Conservation (phyloP, 1,140 invertebrate species). For the Wiebesia pumilae region DNA sequence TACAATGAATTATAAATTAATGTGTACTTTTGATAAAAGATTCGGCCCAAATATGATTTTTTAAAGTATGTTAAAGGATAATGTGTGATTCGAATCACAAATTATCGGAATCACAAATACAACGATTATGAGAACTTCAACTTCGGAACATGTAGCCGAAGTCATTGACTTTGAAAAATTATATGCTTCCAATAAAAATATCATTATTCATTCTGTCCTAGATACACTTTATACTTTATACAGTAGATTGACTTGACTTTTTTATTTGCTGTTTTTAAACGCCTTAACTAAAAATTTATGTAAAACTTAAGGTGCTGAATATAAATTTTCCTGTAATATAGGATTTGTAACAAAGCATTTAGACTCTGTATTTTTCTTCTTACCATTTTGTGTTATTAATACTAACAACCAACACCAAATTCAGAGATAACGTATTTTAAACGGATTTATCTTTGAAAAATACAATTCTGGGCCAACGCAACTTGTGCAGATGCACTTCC, state of each 20-base stretch:
- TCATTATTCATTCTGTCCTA: constrained; percentile 35
- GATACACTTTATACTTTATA: constrained; percentile 53
- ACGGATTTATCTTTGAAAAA: constrained; percentile 54
- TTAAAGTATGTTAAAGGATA: constrained; percentile 26
- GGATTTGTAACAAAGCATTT: neutral
- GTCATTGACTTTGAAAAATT: constrained; percentile 42
- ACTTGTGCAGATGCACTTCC: constrained; percentile 44
- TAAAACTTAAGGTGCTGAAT: neutral
- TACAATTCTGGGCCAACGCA: constrained; percentile 55
- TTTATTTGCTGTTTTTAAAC: constrained; percentile 1
- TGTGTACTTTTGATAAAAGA: constrained; percentile 18
- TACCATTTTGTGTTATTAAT: constrained; percentile 8
- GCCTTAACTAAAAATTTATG: neutral
- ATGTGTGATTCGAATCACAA: constrained; percentile 36
- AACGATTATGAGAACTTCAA: constrained; percentile 16
- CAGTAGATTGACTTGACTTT: constrained; percentile 44
- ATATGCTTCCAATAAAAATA: constrained; percentile 51
- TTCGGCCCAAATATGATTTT: constrained; percentile 31
- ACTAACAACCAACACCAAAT: constrained; percentile 23
- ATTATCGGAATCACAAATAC: constrained; percentile 40
- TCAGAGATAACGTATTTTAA: constrained; percentile 17
- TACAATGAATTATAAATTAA: neutral
- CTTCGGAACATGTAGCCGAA: constrained; percentile 16
- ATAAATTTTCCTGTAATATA: constrained; percentile 10
- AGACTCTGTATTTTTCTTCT: constrained; percentile 1